Evolutionary conservation across 2,888 invertebrate genomes (phyloP), one percentile per base, ranked within the genome.

Genomic region (Scaptomyza tumidula): DNA sequence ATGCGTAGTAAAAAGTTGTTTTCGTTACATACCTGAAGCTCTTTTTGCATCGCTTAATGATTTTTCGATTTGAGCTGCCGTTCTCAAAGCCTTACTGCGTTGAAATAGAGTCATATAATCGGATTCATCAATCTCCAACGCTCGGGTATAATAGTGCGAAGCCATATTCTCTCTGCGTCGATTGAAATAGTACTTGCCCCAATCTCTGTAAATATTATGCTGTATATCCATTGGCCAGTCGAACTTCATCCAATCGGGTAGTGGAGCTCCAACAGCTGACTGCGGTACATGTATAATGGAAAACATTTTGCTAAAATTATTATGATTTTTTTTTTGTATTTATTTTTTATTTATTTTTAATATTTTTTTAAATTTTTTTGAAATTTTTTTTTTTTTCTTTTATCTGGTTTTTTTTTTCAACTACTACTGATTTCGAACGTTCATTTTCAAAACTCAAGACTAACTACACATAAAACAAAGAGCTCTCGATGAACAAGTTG

Each of bases 161-260:
- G 91, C 91, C 24, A 86, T 82, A 35, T 89, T 89, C 63, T 90
- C 77, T 24, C 90, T 76, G 13, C 91, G 90, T 4, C 89, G 86
- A 27, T 79, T 86, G 0, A 88, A 90, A 46, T 90, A 92, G 61
- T 90, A 90, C 0, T 80, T 73, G 3, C 90, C 91, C 91, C 91
- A 91, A 39, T 91, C 91, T 6, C 89, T 81, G 14, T 90, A 91
- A 24, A 92, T 89, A 13, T 84, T 57, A 62, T 90, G 91, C 13
- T 89, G 80, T 3, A 89, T 80, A 44, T 90, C 89, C 0, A 75
- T 71, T 3, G 74, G 76, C 83, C 90, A 89, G 11, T 87, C 87
- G 5, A 91, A 75, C 14, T 80, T 85, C 33, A 78, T 65, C 90
- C 90, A 90, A 19, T 74, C 66, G 0, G 79, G 71, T 5, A 72